These are phyloP conservation scores for Pseudopodoces humilis DNA, from an alignment of 2,113 vertebrate species.

Conservation along the genomic window DNA sequence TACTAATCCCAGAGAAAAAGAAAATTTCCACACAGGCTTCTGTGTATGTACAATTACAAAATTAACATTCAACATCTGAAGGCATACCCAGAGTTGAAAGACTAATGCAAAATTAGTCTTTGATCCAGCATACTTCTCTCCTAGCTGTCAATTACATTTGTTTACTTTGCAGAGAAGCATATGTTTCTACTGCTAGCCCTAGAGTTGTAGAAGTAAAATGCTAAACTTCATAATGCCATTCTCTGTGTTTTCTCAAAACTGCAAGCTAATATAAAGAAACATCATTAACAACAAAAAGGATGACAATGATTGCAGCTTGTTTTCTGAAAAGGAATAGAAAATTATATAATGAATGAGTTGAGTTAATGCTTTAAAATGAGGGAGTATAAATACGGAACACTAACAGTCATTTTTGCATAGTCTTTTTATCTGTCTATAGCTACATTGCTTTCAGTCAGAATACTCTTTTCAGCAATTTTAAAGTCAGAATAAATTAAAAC, in stretches of 20 bases:
- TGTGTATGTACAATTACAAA: background rate
- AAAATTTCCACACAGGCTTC: background rate
- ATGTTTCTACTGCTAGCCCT: background rate
- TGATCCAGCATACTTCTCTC: background rate
- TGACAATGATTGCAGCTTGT: background rate
- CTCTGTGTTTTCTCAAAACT: background rate
- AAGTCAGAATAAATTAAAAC: constrained; percentile 34
- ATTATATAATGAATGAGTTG: background rate
- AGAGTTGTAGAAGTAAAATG: background rate
- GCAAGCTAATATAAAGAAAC: constrained; percentile 3
- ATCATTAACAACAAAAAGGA: background rate
- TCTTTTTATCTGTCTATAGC: constrained; percentile 17
- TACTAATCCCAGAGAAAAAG: background rate
- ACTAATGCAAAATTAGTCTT: background rate
- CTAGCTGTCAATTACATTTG: background rate
- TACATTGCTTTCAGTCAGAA: background rate
- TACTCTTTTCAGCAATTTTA: background rate
- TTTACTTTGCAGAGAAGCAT: background rate
- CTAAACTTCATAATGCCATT: background rate
- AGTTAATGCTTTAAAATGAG: background rate
- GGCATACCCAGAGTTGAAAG: background rate
- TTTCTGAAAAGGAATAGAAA: constrained; percentile 6
- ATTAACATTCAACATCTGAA: background rate
- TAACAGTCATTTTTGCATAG: background rate
- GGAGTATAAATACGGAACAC: background rate